Evolutionary conservation across 2,888 invertebrate species (phyloP).

Genomic region (Rotaria sp.): DNA sequence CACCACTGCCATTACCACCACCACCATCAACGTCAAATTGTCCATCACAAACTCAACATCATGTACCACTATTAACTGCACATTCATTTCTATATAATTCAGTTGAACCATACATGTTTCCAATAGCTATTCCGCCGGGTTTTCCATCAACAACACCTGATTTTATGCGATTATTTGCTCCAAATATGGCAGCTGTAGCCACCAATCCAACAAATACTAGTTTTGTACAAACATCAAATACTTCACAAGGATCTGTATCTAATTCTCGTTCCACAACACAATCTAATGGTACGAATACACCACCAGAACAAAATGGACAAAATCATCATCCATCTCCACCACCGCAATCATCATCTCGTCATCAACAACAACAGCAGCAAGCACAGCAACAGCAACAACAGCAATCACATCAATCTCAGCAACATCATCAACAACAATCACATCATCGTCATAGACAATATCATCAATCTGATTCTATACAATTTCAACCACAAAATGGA

Average conservation of each 20-base stretch:
- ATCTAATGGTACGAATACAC: not conserved
- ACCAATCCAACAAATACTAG: not conserved
- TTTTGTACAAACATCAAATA: not conserved
- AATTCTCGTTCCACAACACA: not conserved
- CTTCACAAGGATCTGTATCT: not conserved
- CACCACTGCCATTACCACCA: not conserved
- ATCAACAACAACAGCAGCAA: not conserved
- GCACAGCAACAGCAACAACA: not conserved
- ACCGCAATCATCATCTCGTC: not conserved
- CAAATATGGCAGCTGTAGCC: not conserved
- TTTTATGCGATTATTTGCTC: not conserved
- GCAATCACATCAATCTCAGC: not conserved
- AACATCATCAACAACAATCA: not conserved
- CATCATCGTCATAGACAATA: not conserved
- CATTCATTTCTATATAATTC: not conserved
- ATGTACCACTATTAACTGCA: not conserved
- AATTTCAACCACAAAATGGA: conserved; percentile 2
- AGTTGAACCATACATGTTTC: not conserved
- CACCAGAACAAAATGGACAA: conserved; percentile 2
- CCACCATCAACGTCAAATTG: not conserved
- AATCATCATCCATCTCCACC: conserved; percentile 7
- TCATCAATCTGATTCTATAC: not conserved
- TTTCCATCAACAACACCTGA: not conserved
- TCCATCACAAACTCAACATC: not conserved
- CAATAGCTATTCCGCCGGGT: not conserved